A percentile compares a stretch with the other conserved stretches of the same genome.
Evolutionary conservation across 1,140 invertebrate species (phyloP).

Genomic region (Helicoverpa zea): DNA sequence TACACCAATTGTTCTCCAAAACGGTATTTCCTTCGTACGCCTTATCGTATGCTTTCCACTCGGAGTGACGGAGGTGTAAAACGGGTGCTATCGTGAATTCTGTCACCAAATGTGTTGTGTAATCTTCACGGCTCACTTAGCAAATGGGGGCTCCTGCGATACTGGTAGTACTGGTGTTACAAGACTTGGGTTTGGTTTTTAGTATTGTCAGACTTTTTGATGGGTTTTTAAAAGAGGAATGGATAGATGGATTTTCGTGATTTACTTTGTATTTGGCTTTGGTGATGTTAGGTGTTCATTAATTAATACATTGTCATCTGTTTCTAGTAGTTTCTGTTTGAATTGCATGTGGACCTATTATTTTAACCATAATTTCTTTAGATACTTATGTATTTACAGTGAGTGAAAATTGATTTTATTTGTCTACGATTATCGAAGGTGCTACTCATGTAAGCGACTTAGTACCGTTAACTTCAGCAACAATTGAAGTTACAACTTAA

Average conservation of each 20-base stretch:
- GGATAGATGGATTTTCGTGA: too few species aligned
- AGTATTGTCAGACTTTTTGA: background rate
- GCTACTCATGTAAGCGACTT: too few species aligned
- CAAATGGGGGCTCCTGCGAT: conserved; percentile 43
- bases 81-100: background rate
- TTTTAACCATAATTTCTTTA: too few species aligned
- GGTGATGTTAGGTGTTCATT: too few species aligned
- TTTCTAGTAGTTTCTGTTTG: background rate
- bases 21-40: background rate
- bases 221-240: background rate
- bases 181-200: background rate
- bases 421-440: too few species aligned
- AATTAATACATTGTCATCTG: background rate
- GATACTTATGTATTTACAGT: too few species aligned
- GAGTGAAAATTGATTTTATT: too few species aligned
- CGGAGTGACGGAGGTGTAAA: background rate
- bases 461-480: too few species aligned
- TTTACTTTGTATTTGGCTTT: too few species aligned
- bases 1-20: background rate
- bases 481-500: background rate
- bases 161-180: background rate
- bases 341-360: background rate
- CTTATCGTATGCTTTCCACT: background rate
- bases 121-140: conserved; percentile 60
- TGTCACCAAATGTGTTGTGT: conserved; percentile 31